These are phyloP conservation scores for Leucosticte australis DNA, from an alignment of 2,113 vertebrate species.

Conservation along the genomic window DNA sequence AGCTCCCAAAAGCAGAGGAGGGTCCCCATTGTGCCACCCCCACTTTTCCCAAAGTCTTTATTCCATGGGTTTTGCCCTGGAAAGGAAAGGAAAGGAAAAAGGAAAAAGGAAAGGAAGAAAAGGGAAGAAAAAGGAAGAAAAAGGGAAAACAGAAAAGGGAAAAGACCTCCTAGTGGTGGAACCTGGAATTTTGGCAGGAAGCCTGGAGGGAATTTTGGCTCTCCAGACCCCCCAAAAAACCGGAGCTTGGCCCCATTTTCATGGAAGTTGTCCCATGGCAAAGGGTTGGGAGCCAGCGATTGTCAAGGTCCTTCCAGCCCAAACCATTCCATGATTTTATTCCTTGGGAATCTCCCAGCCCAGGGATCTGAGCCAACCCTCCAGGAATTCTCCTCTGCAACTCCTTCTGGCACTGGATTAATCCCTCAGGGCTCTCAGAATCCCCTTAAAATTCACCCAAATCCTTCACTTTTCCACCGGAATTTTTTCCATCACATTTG, in stretches of 20 bases:
- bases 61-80: accelerated
- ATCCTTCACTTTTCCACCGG: neutral
- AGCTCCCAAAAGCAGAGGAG: neutral
- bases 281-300: neutral
- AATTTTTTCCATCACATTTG: accelerated
- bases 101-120: too few relatives aligned
- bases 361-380: neutral
- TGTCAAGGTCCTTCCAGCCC: neutral
- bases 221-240: neutral
- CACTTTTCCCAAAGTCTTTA: neutral
- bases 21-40: neutral
- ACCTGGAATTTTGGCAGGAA: neutral
- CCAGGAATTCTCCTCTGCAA: neutral
- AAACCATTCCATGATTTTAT: neutral
- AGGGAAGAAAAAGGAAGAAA: neutral
- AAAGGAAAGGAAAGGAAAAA: neutral
- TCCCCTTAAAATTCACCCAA: neutral
- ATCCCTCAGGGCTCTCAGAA: neutral
- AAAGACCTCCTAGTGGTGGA: neutral
- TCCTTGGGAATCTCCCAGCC: neutral
- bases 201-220: neutral
- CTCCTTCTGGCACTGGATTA: neutral
- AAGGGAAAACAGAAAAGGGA: neutral
- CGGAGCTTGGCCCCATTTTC: neutral
- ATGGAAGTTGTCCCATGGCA: neutral